phyloP scores from a whole-genome alignment of 2,888 invertebrate genomes.

The Ophraella communa region DNA sequence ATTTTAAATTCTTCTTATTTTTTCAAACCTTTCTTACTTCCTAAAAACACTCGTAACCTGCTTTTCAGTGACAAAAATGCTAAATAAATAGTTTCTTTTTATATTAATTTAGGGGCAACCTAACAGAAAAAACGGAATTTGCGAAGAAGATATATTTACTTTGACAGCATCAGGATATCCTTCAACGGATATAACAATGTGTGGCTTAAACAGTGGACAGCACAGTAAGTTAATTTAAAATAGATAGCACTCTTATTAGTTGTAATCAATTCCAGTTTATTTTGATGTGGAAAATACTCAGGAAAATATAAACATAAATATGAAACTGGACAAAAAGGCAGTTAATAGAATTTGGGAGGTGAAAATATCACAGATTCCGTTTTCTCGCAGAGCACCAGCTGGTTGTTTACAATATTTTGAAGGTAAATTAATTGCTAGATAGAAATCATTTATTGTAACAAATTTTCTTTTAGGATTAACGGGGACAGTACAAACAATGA shows the following conservation, averaged over 20 bases:
- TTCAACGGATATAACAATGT: constrained; percentile 68
- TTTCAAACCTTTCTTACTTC: no score
- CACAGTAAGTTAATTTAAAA: constrained; percentile 66
- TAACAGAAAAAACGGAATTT: constrained; percentile 77
- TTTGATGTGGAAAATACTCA: constrained; percentile 69
- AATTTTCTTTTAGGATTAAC: constrained; percentile 26
- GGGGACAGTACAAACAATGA: constrained; percentile 76
- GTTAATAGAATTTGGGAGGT: constrained; percentile 81
- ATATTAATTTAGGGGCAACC: constrained; percentile 74
- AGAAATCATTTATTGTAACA: not conserved
- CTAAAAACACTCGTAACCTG: no score
- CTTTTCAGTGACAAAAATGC: no score
- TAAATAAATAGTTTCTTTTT: no score
- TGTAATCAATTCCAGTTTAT: constrained; percentile 65
- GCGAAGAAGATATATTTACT: constrained; percentile 76
- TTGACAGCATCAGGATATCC: constrained; percentile 68
- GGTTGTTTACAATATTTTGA: constrained; percentile 80
- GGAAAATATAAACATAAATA: constrained; percentile 59
- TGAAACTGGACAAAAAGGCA: constrained; percentile 68
- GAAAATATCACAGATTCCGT: constrained; percentile 76
- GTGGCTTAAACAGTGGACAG: constrained; percentile 85
- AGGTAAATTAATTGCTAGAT: constrained; percentile 46
- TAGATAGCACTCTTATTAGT: not conserved
- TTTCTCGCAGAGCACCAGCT: constrained; percentile 77
- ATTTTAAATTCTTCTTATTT: no score